Percentiles rank a stretch among this genome's conserved stretches.
phyloP scores from a whole-genome alignment of 1,140 invertebrate species.

The Penaeus indicus region DNA sequence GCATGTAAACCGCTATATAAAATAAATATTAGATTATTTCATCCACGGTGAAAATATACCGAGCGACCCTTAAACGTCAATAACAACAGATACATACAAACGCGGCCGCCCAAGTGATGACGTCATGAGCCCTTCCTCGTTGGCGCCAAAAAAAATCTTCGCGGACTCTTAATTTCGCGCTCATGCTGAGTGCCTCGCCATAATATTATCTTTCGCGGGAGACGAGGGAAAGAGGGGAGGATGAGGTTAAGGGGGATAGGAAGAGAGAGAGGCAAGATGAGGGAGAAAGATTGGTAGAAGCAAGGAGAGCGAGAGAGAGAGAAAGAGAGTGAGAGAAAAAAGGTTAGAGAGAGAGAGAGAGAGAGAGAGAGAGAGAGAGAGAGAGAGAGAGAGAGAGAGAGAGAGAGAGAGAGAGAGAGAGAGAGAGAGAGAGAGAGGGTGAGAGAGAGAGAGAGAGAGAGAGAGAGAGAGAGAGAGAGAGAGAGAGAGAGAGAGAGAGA shows the following conservation, averaged over 20 bases:
- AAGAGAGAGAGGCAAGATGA: too few relatives aligned
- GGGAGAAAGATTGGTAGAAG: too few relatives aligned
- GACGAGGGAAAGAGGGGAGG: background rate
- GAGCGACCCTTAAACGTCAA: too few relatives aligned
- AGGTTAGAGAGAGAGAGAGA: background rate
- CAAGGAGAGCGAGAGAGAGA: background rate
- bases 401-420: background rate
- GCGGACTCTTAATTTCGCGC: background rate
- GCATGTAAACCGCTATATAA: too few relatives aligned
- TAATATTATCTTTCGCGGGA: background rate
- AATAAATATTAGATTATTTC: too few relatives aligned
- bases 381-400: background rate
- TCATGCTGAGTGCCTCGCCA: background rate
- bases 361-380: background rate
- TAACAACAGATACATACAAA: too few relatives aligned
- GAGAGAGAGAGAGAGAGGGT: background rate
- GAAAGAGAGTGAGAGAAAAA: background rate
- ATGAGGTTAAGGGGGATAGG: too few relatives aligned
- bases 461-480: too few relatives aligned
- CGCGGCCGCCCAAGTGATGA: too few relatives aligned
- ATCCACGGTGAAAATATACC: too few relatives aligned
- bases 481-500: too few relatives aligned
- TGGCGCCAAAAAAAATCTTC: background rate
- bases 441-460: too few relatives aligned
- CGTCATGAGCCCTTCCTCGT: constrained; percentile 2